Percentiles rank a stretch among this genome's conserved stretches.
These are phyloP conservation scores for Palythoa grandis DNA, from an alignment of 92 coral and sea anemone genomes.

Conservation along the genomic window DNA sequence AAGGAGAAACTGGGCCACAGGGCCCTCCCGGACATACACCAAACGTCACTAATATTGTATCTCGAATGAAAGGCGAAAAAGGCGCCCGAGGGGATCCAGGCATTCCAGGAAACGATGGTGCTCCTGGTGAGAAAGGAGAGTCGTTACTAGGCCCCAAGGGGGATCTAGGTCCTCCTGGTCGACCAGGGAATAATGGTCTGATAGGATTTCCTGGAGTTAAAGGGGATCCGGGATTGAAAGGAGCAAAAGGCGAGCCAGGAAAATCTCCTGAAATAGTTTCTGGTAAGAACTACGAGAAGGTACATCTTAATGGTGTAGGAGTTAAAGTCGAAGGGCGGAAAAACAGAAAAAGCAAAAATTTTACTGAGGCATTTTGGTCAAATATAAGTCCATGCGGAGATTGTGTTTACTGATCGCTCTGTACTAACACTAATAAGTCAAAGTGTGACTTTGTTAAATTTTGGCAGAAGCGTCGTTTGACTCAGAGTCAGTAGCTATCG, in stretches of 20 bases:
- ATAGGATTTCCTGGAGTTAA: constrained; percentile 37
- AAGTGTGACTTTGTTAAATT: too few relatives aligned
- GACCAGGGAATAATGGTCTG: constrained; percentile 4
- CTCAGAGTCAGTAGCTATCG: too few relatives aligned
- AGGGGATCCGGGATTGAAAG: constrained; percentile 11
- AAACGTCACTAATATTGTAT: neutral
- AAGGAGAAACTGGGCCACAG: constrained; percentile 15
- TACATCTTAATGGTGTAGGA: too few relatives aligned
- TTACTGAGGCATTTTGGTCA: too few relatives aligned
- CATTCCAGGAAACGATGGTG: constrained; percentile 14
- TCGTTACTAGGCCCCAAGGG: constrained; percentile 40
- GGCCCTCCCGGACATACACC: constrained; percentile 25
- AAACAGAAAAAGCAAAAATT: too few relatives aligned
- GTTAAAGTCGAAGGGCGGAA: too few relatives aligned
- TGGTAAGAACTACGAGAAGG: neutral
- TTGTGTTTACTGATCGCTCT: too few relatives aligned
- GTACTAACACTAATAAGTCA: too few relatives aligned
- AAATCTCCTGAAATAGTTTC: neutral
- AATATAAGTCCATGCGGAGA: too few relatives aligned
- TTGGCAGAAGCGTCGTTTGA: too few relatives aligned
- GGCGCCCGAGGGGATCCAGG: constrained; percentile 18
- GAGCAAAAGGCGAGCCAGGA: constrained; percentile 37
- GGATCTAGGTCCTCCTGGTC: constrained; percentile 30
- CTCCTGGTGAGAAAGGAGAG: constrained; percentile 24
- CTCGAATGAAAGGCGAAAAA: constrained; percentile 14